Conservation (phyloP, 2,113 vertebrate genomes). For the Aptenodytes forsteri region DNA sequence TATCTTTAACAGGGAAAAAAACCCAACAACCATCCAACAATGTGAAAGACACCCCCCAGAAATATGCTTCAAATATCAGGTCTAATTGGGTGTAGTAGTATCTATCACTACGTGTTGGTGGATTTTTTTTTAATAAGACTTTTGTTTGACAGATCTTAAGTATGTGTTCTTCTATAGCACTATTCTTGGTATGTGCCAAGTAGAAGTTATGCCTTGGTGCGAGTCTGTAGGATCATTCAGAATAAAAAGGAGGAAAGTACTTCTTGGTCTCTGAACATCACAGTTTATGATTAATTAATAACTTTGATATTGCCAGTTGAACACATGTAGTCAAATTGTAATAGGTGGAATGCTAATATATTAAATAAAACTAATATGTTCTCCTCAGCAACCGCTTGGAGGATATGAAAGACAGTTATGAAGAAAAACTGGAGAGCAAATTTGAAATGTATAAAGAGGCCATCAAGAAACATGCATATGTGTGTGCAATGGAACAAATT, state of each 20-base stretch:
- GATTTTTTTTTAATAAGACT: background rate
- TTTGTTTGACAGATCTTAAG: background rate
- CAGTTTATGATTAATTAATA: background rate
- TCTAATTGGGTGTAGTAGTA: background rate
- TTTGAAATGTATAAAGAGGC: conserved; percentile 92
- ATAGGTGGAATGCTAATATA: background rate
- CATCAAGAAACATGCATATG: conserved; percentile 87
- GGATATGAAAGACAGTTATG: conserved; percentile 84
- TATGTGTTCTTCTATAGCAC: background rate
- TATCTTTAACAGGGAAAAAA: background rate
- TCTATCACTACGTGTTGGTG: background rate
- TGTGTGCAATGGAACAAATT: conserved; percentile 83
- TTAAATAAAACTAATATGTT: background rate
- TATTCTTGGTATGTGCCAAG: background rate
- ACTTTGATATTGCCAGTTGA: background rate
- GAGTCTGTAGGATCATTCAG: background rate
- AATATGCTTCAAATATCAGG: background rate
- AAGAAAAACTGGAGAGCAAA: conserved; percentile 87
- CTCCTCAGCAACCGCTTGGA: conserved; percentile 79
- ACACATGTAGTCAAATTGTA: background rate
- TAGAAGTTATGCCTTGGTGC: background rate
- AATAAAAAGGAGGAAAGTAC: background rate
- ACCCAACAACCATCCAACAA: background rate
- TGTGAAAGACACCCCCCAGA: background rate
- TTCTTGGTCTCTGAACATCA: background rate